Conservation (phyloP, 2,113 vertebrate species). For the Coryphaenoides rupestris region DNA sequence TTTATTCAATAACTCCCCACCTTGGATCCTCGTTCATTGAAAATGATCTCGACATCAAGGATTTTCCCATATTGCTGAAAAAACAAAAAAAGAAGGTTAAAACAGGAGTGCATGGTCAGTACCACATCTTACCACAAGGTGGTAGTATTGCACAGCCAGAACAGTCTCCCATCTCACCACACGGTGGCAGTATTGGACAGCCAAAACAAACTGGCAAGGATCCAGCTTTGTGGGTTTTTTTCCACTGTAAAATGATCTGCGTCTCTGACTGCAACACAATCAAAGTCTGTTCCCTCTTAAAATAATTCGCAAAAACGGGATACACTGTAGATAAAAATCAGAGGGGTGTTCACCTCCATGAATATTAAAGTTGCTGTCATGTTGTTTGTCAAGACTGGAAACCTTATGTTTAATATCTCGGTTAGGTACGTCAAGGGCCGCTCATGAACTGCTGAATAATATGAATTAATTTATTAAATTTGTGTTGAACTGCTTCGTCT, state of each 20-base stretch:
- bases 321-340: too few species aligned
- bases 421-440: too few species aligned
- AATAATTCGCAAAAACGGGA: not conserved
- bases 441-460: too few species aligned
- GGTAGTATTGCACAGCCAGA: constrained; percentile 3
- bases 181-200: constrained; percentile 32
- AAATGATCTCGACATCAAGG: constrained; percentile 99
- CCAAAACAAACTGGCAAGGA: constrained; percentile 27
- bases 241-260: constrained; percentile 29
- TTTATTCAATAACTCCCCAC: constrained; percentile 68
- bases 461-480: too few species aligned
- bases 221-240: constrained; percentile 40
- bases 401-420: too few species aligned
- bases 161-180: constrained; percentile 45
- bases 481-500: too few species aligned
- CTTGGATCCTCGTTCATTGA: constrained; percentile 98
- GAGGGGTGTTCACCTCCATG: too few species aligned
- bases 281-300: constrained; percentile 29
- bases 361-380: too few species aligned
- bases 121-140: constrained; percentile 53
- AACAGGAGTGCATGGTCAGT: constrained; percentile 19
- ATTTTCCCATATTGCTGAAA: constrained; percentile 98
- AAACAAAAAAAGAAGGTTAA: constrained; percentile 21
- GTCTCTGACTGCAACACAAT: constrained; percentile 44
- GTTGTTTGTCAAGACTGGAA: too few species aligned